Evolutionary conservation across 2,113 vertebrate species (phyloP), one percentile per base, ranked within the genome.

Genomic region (Amblyornis subalaris): DNA sequence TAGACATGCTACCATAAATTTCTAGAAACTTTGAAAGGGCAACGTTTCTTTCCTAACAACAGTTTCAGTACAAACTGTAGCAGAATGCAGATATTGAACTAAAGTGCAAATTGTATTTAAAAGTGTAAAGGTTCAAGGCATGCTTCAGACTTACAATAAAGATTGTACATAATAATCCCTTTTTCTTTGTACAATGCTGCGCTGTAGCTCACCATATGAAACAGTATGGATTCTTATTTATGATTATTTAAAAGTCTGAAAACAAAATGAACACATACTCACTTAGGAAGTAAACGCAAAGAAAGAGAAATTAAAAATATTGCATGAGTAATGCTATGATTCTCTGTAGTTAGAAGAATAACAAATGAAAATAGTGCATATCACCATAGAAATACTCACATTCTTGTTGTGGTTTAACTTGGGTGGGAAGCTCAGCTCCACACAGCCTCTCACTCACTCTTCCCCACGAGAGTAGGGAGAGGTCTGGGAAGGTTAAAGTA

Each of bases 121-220:
- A 64, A 67, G 4, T 31, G 1, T 55, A 72, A 79, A 57, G 16
- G 7, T 44, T 85, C 13, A 65, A 18, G 4, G 29, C 66, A 29
- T 28, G 17, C 7, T 79, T 86, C 53, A 73, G 69, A 69, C 10
- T 60, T 72, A 47, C 6, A 13, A 7, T 38, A 44, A 9, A 44
- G 18, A 38, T 36, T n/a, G 22, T 42, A 72, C 38, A 76, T 76
- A 86, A 67, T 61, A 83, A 67, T 80, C 21, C 33, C 28, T 81
- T 62, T 95, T 69, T 90, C n/a, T 92, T 94, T 94, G 25, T 93
- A 13, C 45, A 33, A 6, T 72, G 31, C 75, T 28, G 14, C 10
- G 3, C 73, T 95, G 48, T 67, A 92, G 51, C 29, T 71, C 23
- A 65, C 50, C 38, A 89, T 51, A 85, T 29, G 84, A 93, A 95